These are phyloP conservation scores for Gallinago nigripennis DNA, from an alignment of 2,797 vertebrate species.

Conservation along the genomic window DNA sequence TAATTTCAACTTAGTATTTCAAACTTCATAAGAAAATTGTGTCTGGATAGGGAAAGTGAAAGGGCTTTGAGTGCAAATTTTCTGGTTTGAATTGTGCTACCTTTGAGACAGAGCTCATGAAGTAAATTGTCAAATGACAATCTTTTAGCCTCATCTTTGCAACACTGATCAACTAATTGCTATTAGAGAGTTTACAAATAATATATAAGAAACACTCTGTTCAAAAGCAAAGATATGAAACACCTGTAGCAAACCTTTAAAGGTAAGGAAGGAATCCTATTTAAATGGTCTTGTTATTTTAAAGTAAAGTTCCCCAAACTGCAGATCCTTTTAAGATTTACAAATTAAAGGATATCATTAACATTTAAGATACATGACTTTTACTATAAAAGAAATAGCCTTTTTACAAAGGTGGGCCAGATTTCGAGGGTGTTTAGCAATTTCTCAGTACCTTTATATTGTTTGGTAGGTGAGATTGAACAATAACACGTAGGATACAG, in stretches of 20 bases:
- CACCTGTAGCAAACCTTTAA: neutral
- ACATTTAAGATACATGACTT: neutral
- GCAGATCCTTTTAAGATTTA: neutral
- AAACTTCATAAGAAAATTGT: neutral
- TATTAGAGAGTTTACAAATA: neutral
- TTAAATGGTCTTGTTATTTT: neutral
- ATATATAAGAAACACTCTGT: neutral
- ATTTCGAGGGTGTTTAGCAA: neutral
- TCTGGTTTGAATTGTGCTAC: neutral
- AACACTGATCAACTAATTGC: neutral
- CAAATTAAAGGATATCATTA: neutral
- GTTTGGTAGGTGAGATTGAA: neutral
- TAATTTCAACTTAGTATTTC: constrained; percentile 1
- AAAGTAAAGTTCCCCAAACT: neutral
- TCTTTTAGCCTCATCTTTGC: neutral
- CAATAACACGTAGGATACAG: neutral
- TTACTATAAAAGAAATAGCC: neutral
- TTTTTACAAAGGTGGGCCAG: neutral
- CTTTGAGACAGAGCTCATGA: neutral
- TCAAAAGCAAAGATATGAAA: neutral
- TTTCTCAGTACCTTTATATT: neutral
- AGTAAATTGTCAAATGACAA: neutral
- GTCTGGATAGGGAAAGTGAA: neutral
- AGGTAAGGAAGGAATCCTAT: neutral
- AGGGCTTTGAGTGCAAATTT: neutral